Percentiles rank a stretch among this genome's conserved stretches.
Conservation (phyloP, 2,797 vertebrate genomes). For the Tenualosa ilisha region DNA sequence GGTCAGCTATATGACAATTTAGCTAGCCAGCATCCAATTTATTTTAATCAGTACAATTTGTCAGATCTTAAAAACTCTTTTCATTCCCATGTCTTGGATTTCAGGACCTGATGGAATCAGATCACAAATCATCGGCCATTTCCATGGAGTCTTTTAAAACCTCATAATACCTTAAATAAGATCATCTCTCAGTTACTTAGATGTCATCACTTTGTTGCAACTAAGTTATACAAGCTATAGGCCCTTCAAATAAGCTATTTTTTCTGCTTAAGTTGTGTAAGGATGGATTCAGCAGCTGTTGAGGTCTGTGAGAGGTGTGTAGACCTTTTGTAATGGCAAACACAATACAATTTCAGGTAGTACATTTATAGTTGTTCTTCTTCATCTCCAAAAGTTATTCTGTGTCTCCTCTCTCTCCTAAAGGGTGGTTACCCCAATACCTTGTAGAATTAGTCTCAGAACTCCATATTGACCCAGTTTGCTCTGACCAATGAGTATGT, state of each 20-base stretch:
- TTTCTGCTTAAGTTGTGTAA: background rate
- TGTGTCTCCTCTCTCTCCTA: too few species aligned
- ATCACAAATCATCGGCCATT: background rate
- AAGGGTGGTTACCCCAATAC: too few species aligned
- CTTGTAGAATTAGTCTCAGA: too few species aligned
- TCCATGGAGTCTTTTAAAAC: background rate
- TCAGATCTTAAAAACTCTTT: conserved; percentile 1
- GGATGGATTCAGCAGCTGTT: background rate
- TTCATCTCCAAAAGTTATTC: too few species aligned
- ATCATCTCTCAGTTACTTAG: background rate
- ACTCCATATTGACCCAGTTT: background rate
- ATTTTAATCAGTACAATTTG: background rate
- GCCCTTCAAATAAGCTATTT: background rate
- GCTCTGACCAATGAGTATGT: background rate
- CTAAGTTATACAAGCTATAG: background rate
- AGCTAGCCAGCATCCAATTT: background rate
- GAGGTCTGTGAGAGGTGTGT: too few species aligned
- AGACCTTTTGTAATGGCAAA: too few species aligned
- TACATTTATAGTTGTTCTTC: too few species aligned
- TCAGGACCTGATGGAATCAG: background rate
- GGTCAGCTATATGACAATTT: background rate
- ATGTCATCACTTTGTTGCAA: background rate
- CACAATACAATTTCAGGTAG: too few species aligned
- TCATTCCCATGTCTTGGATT: background rate
- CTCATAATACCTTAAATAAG: background rate